A percentile compares a stretch with the other conserved stretches of the same genome.
phyloP scores from a whole-genome alignment of 2,797 vertebrate species.

The Pipistrellus kuhlii region DNA sequence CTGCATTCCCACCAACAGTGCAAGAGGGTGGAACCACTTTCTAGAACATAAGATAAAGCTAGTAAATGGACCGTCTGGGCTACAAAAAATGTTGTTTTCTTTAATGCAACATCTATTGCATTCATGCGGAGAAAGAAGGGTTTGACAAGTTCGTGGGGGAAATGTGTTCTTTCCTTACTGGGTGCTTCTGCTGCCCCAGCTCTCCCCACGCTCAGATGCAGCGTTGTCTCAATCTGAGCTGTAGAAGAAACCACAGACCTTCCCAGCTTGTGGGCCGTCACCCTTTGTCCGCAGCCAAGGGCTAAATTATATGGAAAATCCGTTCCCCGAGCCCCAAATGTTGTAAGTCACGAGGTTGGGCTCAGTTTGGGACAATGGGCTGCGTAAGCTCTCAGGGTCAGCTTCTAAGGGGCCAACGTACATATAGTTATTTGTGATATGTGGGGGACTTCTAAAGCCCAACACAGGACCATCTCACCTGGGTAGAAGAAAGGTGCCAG shows the following conservation, averaged over 20 bases:
- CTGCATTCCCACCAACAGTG: background rate
- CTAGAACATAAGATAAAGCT: background rate
- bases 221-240: background rate
- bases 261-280: background rate
- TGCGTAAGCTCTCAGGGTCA: too few relatives aligned
- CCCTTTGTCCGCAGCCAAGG: background rate
- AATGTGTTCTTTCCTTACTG: background rate
- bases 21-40: background rate
- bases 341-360: background rate
- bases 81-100: background rate
- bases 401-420: background rate
- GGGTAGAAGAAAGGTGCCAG: background rate
- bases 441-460: background rate
- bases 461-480: background rate
- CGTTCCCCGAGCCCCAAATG: background rate
- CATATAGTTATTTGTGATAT: background rate
- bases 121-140: background rate
- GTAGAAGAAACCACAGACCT: background rate
- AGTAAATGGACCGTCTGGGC: background rate
- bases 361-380: background rate
- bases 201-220: background rate
- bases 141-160: background rate
- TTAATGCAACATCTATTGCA: background rate
- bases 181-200: background rate
- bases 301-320: background rate